phyloP scores from a whole-genome alignment of 2,888 invertebrate species.

The Timandra comae region DNA sequence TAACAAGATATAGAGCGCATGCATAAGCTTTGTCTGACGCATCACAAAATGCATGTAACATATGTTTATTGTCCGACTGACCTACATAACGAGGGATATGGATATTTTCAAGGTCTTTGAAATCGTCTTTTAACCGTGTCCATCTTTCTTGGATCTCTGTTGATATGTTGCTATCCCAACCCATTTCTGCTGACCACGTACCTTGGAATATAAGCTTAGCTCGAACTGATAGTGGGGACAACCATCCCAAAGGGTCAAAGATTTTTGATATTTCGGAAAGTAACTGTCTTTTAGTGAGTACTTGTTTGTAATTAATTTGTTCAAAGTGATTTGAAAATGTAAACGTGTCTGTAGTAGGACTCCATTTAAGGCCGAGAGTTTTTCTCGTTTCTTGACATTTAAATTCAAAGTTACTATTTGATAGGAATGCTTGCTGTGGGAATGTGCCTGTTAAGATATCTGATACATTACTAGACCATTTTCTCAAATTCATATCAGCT shows the following conservation, averaged over 20 bases:
- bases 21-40: neutral
- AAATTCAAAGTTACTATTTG: constrained; percentile 5
- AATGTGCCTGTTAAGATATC: neutral
- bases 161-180: constrained; percentile 7
- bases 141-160: constrained; percentile 2
- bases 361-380: constrained; percentile 15
- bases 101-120: neutral
- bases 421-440: constrained; percentile 2
- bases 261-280: constrained; percentile 19
- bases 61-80: neutral
- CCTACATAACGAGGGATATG: constrained; percentile 1
- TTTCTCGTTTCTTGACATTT: constrained; percentile 6
- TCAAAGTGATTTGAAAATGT: constrained; percentile 10
- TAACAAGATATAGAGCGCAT: constrained; percentile 2
- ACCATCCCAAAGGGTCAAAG: constrained; percentile 23
- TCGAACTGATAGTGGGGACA: constrained; percentile 15
- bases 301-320: constrained; percentile 9
- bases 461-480: constrained; percentile 6
- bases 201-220: constrained; percentile 17
- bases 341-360: constrained; percentile 8
- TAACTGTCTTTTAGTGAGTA: constrained; percentile 11
- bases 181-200: constrained; percentile 1
- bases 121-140: neutral
- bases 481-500: constrained; percentile 5
- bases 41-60: constrained; percentile 5